A percentile compares a stretch with the other conserved stretches of the same genome.
These are phyloP conservation scores for Zalophus californianus DNA, from an alignment of 2,797 vertebrate genomes.

Conservation along the genomic window DNA sequence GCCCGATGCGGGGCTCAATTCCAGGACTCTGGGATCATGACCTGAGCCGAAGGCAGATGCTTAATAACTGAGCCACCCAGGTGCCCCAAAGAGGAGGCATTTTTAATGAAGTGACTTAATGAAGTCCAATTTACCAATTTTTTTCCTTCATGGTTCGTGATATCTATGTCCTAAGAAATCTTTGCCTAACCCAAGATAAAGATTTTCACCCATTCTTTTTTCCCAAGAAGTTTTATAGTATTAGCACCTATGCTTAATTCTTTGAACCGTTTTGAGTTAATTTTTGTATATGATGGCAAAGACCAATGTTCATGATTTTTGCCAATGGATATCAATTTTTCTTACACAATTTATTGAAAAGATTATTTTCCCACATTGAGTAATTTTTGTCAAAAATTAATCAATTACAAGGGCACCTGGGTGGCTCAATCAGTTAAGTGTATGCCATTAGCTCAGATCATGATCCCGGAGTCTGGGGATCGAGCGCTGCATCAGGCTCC, in stretches of 20 bases:
- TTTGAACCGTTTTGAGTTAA: conserved; percentile 7
- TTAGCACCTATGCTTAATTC: neutral
- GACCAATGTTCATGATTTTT: conserved; percentile 5
- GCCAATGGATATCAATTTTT: neutral
- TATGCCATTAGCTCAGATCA: neutral
- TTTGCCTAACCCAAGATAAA: conserved; percentile 14
- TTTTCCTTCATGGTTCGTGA: conserved; percentile 13
- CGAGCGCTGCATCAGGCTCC: neutral
- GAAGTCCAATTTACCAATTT: neutral
- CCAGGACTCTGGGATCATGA: no score
- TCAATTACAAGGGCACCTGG: neutral
- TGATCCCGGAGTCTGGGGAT: neutral
- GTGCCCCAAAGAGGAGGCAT: neutral
- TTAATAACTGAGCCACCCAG: no score
- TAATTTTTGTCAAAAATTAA: conserved; percentile 50
- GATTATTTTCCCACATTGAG: neutral
- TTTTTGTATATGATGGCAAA: conserved; percentile 46
- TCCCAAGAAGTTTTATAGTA: conserved; percentile 6
- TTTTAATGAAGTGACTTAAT: conserved; percentile 50
- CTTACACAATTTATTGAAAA: neutral
- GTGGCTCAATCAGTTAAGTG: neutral
- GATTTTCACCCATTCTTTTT: neutral
- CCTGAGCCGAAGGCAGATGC: no score
- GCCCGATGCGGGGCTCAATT: no score
- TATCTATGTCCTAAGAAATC: conserved; percentile 31